Evolutionary conservation across 2,888 invertebrate species (phyloP).

Genomic region (Agrenia bidenticulata): DNA sequence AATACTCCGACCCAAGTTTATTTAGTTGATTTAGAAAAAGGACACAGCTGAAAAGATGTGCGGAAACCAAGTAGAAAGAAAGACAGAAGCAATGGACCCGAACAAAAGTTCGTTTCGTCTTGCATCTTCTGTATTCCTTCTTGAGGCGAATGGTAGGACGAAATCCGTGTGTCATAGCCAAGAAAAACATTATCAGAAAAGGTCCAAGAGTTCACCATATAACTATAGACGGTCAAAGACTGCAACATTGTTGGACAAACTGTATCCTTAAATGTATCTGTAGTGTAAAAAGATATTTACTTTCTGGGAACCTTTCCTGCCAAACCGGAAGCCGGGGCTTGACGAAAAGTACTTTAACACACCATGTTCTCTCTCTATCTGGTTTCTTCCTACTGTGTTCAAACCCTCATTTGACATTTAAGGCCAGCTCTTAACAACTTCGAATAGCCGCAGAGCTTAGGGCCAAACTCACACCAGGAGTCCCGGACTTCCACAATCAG

Average conservation of each 20-base stretch:
- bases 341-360: constrained; percentile 38
- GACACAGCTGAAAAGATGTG: constrained; percentile 22
- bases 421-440: not conserved
- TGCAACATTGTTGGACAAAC: not conserved
- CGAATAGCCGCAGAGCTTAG: no score
- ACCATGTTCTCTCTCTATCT: constrained; percentile 15
- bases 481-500: constrained; percentile 6
- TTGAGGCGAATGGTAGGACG: not conserved
- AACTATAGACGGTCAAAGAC: not conserved
- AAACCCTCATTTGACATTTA: constrained; percentile 48
- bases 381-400: constrained; percentile 40
- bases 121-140: constrained; percentile 13
- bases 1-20: not conserved
- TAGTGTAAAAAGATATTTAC: constrained; percentile 34
- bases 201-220: constrained; percentile 1
- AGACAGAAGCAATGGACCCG: constrained; percentile 47
- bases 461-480: no score
- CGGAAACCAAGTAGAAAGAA: constrained; percentile 25
- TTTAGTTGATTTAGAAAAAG: no score
- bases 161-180: not conserved
- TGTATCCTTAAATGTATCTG: constrained; percentile 14
- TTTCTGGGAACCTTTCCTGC: constrained; percentile 37
- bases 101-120: constrained; percentile 39
- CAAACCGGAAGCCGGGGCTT: constrained; percentile 45
- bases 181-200: constrained; percentile 24